Base-by-base conservation (phyloP, 1,140 invertebrate species). In the Acyrthosiphon pisum region DNA sequence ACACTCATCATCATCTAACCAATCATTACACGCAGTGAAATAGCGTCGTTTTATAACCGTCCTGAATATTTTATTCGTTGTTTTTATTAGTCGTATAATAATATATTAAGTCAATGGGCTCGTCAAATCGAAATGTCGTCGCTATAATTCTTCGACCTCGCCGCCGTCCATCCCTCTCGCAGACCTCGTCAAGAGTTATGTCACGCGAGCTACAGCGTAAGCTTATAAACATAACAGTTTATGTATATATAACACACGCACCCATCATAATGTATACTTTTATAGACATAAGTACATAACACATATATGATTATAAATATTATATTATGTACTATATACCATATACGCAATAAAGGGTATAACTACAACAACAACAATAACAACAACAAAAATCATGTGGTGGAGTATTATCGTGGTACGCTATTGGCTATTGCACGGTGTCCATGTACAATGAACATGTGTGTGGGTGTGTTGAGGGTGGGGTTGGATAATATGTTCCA, bases 91-190 rank as follows among this genome's bases (percentile, higher is more conserved):
- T 11, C 83, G 93, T 18, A 84, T 91, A 56, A 91, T 41, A 53
- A 91, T 92, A 30, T 35, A 50, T 81, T 92, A 83, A 50, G 91
- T 81, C 68, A 83, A 48, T 83, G 91, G 37, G 91, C 68, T 92
- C 68, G n/a, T 83, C 91, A 83, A 92, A 92, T 83, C 44, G 48
- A 83, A 90, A 41, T 41, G 53, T 30, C 4, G 35, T 90, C 53
- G 53, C 88, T 90, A 60, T 44, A 60, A 90, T 56, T 56, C 22
- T 30, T 46, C 41, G 1, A 26, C 41, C 23, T 41, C 23, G 0
- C 83, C 23, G 8, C 23, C 37, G 83, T 9, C 23, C 3, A 30
- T 18, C 30, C 4, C 14, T 18, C 11, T 76, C 14, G 11, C 30
- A n/a, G 30, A n/a, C 14, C 30, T 11, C 60, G n/a, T 76, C 30